Conservation (phyloP, 1,140 invertebrate species). For the Neodiprion fabricii region DNA sequence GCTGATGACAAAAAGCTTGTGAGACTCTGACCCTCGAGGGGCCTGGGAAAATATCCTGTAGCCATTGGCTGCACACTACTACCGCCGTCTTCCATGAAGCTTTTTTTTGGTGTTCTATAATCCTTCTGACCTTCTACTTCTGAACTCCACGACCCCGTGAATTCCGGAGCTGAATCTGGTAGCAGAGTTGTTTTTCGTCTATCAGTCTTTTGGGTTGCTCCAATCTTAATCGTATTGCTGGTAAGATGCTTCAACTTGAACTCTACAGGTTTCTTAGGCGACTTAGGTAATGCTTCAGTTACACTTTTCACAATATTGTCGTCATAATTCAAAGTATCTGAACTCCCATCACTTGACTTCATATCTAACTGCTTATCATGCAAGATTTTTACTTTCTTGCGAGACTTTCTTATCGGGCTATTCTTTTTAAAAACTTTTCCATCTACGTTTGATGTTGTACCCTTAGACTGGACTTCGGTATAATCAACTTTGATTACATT, state of each 20-base stretch:
- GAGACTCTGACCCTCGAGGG: conserved; percentile 76
- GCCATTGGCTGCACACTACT: conserved; percentile 65
- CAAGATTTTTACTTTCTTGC: conserved; percentile 30
- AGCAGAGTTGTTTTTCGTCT: conserved; percentile 35
- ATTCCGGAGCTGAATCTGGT: conserved; percentile 47
- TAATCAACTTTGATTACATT: conserved; percentile 49
- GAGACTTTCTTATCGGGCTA: conserved; percentile 12
- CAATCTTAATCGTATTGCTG: conserved; percentile 20
- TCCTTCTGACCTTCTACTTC: conserved; percentile 63
- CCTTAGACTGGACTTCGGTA: conserved; percentile 34
- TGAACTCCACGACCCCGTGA: conserved; percentile 41
- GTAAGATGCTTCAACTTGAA: conserved; percentile 7
- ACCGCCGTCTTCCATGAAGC: conserved; percentile 71
- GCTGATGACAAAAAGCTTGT: conserved; percentile 77
- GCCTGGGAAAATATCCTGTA: conserved; percentile 68
- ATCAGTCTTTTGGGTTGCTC: neutral
- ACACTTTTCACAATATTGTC: conserved; percentile 24
- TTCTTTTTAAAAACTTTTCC: conserved; percentile 23
- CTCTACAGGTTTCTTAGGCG: conserved; percentile 15
- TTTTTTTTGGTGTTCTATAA: conserved; percentile 64
- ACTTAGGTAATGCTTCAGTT: neutral
- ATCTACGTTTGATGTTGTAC: conserved; percentile 17
- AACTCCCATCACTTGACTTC: conserved; percentile 28
- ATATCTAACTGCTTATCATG: conserved; percentile 19
- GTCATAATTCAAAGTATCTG: conserved; percentile 36